Evolutionary conservation across 2,113 vertebrate genomes (phyloP), one percentile per base, ranked within the genome.

Genomic region (Synchiropus splendidus): DNA sequence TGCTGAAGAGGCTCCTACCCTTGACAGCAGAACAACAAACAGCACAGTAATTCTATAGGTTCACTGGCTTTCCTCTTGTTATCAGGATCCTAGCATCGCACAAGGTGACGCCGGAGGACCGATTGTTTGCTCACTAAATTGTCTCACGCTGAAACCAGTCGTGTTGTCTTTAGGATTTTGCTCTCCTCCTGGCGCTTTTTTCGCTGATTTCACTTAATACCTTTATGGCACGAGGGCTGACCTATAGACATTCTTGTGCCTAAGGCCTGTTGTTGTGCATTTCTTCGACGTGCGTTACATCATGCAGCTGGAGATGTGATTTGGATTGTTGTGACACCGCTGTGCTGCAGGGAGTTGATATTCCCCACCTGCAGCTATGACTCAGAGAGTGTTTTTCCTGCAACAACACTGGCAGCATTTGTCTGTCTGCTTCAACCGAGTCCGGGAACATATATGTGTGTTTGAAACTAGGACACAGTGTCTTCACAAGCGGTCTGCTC

Each of bases 321-420:
- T 75, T 50, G 31, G 60, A 72, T 72, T 68, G 67, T 54, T 72
- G 39, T 63, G 67, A 75, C 70, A 75, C 59, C 42, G 49, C 48
- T 6, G 64, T 58, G 63, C 79, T 66, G 45, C 47, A 62, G 74
- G 68, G 77, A 79, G 61, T 48, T 71, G 59, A 57, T 74, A 54
- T 76, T 65, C 66, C 54, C 51, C 51, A 69, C 74, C 72, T 74
- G 74, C 62, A 72, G 58, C 57, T 48, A 67, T 58, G 75, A 75
- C 49, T 73, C 70, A 60, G 52, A 67, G 59, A 48, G 48, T 41
- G 48, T 41, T 61, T 27, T 54, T 17, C 54, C 50, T 40, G 62
- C 12, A 6, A 47, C 54, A 52, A 50, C 51, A 37, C 31, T 12
- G 40, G 36, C 17, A 51, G 36, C 1, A 32, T 44, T 49, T 58